Base-by-base conservation (phyloP, 2,797 vertebrate species). In the Coregonus suidteri region DNA sequence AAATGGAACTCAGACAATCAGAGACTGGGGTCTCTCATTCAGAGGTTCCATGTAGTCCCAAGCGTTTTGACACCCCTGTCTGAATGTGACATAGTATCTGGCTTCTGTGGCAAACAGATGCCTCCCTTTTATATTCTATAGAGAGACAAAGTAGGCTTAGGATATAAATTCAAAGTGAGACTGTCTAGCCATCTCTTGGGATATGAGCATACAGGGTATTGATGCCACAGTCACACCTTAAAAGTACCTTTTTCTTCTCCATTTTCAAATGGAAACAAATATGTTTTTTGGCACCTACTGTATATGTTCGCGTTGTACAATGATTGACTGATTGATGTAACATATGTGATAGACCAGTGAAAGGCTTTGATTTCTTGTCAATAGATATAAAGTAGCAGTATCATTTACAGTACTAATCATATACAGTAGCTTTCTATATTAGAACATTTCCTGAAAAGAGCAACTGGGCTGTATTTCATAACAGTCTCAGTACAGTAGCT, bases 81-180 rank as follows among this genome's bases (percentile, higher is more conserved):
- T 41, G 73, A 81, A 41, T 62, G 70, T 7, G 20, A 69, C 71
- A 51, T 34, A 75, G 74, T 85, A 81, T 84, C 80, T 74, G 34
- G 80, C 88, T 89, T 89, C 74, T 15, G 72, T 85, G 77, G 82
- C 81, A 87, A 83, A 81, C 79, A 81, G 77, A 90, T 87, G 87
- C 88, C 90, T 91, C 81, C 72, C 51, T 85, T 88, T 85, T 80
- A 83, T 79, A 79, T 83, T 82, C 76, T 47, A 47, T 9, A 47
- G 41, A 13, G 41, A 68, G 31, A 85, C 75, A 75, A 75, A 13
- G 41, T 78, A 86, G 71, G 79, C 80, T 78, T 74, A 75, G 79
- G 81, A 73, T 69, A 81, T 81, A 76, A 72, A 87, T 82, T 87
- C 73, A 85, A 84, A 88, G 59, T 25, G 47, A 86, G 81, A 47